Conservation (phyloP, 2,113 vertebrate genomes). For the Malaclemys terrapin region DNA sequence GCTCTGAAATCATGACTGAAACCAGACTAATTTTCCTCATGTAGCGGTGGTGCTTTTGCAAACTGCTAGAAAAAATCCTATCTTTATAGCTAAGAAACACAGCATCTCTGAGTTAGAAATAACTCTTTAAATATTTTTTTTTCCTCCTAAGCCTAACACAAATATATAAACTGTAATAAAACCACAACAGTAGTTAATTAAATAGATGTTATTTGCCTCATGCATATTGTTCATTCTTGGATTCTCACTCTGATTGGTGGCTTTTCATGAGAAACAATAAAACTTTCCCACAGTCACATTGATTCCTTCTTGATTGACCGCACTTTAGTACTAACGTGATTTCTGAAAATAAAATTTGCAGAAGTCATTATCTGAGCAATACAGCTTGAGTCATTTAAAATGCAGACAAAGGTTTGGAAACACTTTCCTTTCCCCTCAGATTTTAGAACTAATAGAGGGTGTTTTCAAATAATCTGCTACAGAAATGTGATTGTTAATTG, state of each 20-base stretch:
- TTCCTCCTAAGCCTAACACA: background rate
- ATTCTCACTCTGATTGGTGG: background rate
- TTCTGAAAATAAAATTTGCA: constrained; percentile 32
- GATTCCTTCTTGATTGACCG: constrained; percentile 14
- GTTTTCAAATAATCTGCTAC: background rate
- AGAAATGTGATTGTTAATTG: background rate
- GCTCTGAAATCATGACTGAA: background rate
- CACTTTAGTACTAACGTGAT: constrained; percentile 3
- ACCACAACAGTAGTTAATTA: background rate
- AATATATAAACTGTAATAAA: background rate
- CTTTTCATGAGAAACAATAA: constrained; percentile 5
- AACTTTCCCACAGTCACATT: background rate
- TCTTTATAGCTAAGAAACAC: background rate
- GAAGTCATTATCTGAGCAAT: constrained; percentile 27
- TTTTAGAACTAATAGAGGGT: background rate
- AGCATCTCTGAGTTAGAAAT: background rate
- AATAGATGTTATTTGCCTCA: background rate
- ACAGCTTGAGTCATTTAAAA: background rate
- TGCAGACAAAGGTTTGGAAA: background rate
- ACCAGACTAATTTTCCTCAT: background rate
- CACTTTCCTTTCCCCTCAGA: constrained; percentile 7
- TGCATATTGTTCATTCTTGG: background rate
- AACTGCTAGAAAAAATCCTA: background rate
- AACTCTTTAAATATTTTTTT: background rate
- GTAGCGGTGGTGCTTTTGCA: fast-evolving